Evolutionary conservation across 2,888 invertebrate genomes (phyloP), one percentile per base, ranked within the genome.

Genomic region (Hypselothyrea guttata): DNA sequence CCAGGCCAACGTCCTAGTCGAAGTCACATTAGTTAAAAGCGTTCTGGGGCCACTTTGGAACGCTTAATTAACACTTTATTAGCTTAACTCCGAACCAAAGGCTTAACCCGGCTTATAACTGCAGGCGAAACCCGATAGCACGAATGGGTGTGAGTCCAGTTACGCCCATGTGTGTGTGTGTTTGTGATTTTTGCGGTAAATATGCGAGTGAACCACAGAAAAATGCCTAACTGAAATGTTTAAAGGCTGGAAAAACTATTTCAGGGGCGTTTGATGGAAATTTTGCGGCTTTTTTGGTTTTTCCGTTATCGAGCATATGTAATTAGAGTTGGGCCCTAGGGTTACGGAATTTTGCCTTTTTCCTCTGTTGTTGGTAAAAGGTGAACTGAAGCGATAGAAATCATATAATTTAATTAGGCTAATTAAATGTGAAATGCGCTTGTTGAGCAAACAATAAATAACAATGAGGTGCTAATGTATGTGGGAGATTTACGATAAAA

Each of bases 11-110:
- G 61, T 37, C 59, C 22, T 22, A 22, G 22, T 22, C 5, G 22
- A 4, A 22, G 53, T 47, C 69, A 65, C 57, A 69, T 70, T 70
- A 70, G 69, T 74, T 70, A 63, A 74, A 70, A 75, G 67, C 67
- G 45, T 75, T 44, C 48, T 76, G 72, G 59, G 63, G 60, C 69
- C 61, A 76, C 75, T 75, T 82, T 62, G 66, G 63, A 68, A 59
- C 64, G 76, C 76, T 73, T 75, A 75, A 79, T 79, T 79, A 83
- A 83, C 73, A 83, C 81, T 79, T 76, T 69, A 79, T 83, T 84
- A 83, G 81, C 74, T 76, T 64, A 58, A 47, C 70, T 60, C 41
- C 45, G 57, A n/a, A 59, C 59, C 58, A 58, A 68, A 52, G 75
- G 65, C 75, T 81, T 73, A 73, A 64, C 52, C 63, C 42, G 69